Evolutionary conservation across 1,140 invertebrate genomes (phyloP).

Genomic region (Nymphalis io): DNA sequence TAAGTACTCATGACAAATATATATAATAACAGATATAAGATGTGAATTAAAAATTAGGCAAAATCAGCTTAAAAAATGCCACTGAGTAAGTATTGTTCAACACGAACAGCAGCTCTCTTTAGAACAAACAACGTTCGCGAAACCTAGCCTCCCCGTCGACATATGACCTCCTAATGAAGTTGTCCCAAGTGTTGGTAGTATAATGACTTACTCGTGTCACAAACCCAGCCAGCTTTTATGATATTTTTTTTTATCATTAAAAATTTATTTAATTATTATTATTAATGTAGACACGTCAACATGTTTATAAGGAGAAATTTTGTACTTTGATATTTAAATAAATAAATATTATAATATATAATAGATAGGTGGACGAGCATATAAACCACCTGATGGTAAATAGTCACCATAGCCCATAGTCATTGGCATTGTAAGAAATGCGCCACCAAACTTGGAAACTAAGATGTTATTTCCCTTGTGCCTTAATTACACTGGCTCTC

Average conservation of each 20-base stretch:
- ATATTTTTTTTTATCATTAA: no score
- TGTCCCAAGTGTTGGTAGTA: slow-evolving; percentile 39
- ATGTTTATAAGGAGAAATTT: background rate
- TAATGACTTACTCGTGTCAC: slow-evolving; percentile 26
- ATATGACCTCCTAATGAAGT: slow-evolving; percentile 74
- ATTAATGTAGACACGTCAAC: background rate
- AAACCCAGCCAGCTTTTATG: background rate
- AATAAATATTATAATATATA: no score
- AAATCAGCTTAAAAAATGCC: background rate
- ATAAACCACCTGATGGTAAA: no score
- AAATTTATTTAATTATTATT: slow-evolving; percentile 11
- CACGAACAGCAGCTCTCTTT: slow-evolving; percentile 7
- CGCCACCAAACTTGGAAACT: no score
- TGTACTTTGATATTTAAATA: background rate
- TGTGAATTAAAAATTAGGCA: background rate
- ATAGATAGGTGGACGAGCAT: no score
- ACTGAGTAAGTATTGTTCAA: background rate
- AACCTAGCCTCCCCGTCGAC: slow-evolving; percentile 53
- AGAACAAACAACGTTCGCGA: slow-evolving; percentile 28
- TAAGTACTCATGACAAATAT: no score
- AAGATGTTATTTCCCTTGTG: no score
- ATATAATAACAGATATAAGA: background rate
- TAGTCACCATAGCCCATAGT: no score
- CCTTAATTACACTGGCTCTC: no score
- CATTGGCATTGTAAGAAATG: no score